Conservation (phyloP, 2,113 vertebrate species). For the Motacilla alba region DNA sequence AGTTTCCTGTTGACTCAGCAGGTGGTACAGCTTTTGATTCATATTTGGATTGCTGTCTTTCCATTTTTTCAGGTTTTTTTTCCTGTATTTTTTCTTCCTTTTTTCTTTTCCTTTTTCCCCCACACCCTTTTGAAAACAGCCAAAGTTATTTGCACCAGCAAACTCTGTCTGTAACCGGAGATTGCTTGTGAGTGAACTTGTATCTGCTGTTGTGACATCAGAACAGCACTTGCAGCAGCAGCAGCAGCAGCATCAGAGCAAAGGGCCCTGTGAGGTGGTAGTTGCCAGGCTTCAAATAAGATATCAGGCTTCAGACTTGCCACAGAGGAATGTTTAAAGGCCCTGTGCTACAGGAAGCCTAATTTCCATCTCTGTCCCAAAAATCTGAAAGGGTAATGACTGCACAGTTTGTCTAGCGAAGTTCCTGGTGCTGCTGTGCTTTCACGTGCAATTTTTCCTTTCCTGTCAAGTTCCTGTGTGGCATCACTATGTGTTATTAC, state of each 20-base stretch:
- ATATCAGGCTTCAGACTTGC: background rate
- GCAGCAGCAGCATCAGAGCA: conserved; percentile 5
- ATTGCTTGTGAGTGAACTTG: background rate
- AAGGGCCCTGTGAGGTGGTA: background rate
- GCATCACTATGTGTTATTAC: background rate
- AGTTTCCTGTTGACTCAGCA: background rate
- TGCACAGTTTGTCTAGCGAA: background rate
- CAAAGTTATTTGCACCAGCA: background rate
- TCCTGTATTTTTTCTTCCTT: rapidly evolving
- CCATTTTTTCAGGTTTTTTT: rapidly evolving
- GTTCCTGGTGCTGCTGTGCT: background rate
- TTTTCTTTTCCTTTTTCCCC: rapidly evolving
- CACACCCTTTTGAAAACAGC: background rate
- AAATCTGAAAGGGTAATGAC: conserved; percentile 19
- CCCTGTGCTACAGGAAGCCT: background rate
- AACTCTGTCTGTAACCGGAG: background rate
- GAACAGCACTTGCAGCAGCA: background rate
- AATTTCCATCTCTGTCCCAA: background rate
- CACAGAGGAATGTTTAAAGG: background rate
- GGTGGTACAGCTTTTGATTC: background rate
- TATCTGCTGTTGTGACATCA: background rate
- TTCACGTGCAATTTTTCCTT: background rate
- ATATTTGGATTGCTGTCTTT: background rate
- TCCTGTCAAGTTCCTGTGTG: conserved; percentile 29
- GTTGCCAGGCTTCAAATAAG: conserved; percentile 33